A percentile compares a stretch with the other conserved stretches of the same genome.
phyloP scores from a whole-genome alignment of 2,113 vertebrate genomes.

The Ameiurus melas region DNA sequence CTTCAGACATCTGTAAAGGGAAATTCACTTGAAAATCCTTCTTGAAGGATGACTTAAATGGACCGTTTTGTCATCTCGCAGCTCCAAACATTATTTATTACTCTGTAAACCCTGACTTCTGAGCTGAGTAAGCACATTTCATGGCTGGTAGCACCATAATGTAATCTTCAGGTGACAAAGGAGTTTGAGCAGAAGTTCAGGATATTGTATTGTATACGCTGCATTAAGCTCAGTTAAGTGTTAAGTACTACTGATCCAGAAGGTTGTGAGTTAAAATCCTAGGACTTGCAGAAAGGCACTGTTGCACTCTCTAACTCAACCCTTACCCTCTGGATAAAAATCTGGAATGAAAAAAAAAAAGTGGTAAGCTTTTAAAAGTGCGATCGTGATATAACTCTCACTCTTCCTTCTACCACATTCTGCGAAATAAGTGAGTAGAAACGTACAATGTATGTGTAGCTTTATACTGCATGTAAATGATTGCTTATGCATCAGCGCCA shows the following conservation, averaged over 20 bases:
- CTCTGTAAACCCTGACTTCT: not conserved
- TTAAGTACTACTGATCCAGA: not conserved
- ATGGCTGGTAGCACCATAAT: not conserved
- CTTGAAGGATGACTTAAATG: not conserved
- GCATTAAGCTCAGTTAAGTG: not conserved
- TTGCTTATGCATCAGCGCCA: not conserved
- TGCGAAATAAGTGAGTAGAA: not conserved
- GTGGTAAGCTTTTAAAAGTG: not conserved
- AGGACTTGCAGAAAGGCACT: not conserved
- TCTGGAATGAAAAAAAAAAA: not conserved
- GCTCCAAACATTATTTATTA: not conserved
- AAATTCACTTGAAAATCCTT: not conserved
- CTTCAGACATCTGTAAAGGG: not conserved
- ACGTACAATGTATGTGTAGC: no score
- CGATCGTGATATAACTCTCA: not conserved
- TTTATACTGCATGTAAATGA: not conserved
- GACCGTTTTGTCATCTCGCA: not conserved
- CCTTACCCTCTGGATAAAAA: not conserved
- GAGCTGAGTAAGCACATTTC: not conserved
- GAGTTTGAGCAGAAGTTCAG: not conserved
- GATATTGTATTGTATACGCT: not conserved
- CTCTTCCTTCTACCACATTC: not conserved
- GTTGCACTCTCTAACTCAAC: not conserved
- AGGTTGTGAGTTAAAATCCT: not conserved
- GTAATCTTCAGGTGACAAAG: not conserved